Conservation (phyloP, 1,140 invertebrate genomes). For the Zaprionus africanus region DNA sequence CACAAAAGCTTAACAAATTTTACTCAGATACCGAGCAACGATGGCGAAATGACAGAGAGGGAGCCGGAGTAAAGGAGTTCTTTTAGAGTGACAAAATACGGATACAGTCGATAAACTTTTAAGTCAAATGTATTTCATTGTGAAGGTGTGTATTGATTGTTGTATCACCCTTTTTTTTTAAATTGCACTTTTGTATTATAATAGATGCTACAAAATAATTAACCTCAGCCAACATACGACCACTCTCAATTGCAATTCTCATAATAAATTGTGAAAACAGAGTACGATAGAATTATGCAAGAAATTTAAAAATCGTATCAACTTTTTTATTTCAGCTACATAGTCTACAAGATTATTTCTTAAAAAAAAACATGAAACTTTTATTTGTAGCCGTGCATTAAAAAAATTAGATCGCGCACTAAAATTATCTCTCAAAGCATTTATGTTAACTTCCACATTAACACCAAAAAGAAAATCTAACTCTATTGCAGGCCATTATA, state of each 20-base stretch:
- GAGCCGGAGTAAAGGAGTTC: not conserved
- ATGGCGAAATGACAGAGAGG: not conserved
- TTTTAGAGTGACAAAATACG: not conserved
- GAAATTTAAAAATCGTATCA: too few species aligned
- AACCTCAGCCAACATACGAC: not conserved
- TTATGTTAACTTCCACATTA: too few species aligned
- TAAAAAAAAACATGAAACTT: too few species aligned
- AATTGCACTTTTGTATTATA: conserved; percentile 12
- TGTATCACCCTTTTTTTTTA: not conserved
- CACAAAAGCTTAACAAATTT: not conserved
- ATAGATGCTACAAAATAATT: conserved; percentile 8
- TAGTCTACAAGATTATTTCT: too few species aligned
- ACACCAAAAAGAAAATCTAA: too few species aligned
- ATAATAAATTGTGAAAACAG: not conserved
- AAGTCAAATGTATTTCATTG: conserved; percentile 43
- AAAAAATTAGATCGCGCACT: too few species aligned
- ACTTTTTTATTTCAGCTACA: too few species aligned
- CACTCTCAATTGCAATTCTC: not conserved
- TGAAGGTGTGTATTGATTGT: not conserved
- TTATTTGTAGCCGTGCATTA: too few species aligned
- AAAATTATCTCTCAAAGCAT: too few species aligned
- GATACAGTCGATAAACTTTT: not conserved
- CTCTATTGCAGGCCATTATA: too few species aligned
- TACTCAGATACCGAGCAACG: not conserved
- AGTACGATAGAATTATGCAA: too few species aligned